Evolutionary conservation across 2,113 vertebrate genomes (phyloP).

Genomic region (Platichthys stellatus): DNA sequence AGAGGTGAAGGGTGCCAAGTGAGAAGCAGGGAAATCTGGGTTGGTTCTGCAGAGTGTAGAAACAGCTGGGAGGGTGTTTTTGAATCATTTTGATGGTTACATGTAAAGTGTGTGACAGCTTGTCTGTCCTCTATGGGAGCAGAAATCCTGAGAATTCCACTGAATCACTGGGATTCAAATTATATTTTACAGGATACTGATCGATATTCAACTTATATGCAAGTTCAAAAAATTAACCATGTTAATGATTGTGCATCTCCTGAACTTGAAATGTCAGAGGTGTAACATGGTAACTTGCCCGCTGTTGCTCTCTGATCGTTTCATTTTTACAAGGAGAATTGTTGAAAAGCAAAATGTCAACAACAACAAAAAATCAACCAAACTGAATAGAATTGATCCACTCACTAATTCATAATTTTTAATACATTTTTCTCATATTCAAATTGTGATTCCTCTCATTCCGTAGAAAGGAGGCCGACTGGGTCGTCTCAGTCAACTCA

Average conservation of each 20-base stretch:
- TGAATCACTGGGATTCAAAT: background rate
- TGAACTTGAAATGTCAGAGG: background rate
- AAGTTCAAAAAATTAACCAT: constrained; percentile 1
- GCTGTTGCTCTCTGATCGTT: no score
- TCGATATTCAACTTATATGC: background rate
- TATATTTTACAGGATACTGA: background rate
- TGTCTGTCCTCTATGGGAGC: background rate
- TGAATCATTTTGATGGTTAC: constrained; percentile 19
- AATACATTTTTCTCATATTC: background rate
- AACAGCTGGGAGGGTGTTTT: constrained; percentile 11
- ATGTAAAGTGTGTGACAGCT: background rate
- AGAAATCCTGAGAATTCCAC: background rate
- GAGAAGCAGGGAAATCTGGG: constrained; percentile 1
- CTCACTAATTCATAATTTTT: background rate
- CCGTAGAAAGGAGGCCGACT: background rate
- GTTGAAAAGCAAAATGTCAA: no score
- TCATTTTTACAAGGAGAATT: no score
- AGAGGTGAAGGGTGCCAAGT: constrained; percentile 36
- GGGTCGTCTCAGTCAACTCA: background rate
- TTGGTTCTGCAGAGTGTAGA: constrained; percentile 21
- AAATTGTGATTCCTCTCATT: background rate
- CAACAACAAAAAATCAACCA: background rate
- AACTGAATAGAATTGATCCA: background rate
- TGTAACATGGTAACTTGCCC: no score
- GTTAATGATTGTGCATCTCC: background rate